Evolutionary conservation across 2,888 invertebrate genomes (phyloP), one percentile per base, ranked within the genome.

Genomic region (Hyposoter dolosus): DNA sequence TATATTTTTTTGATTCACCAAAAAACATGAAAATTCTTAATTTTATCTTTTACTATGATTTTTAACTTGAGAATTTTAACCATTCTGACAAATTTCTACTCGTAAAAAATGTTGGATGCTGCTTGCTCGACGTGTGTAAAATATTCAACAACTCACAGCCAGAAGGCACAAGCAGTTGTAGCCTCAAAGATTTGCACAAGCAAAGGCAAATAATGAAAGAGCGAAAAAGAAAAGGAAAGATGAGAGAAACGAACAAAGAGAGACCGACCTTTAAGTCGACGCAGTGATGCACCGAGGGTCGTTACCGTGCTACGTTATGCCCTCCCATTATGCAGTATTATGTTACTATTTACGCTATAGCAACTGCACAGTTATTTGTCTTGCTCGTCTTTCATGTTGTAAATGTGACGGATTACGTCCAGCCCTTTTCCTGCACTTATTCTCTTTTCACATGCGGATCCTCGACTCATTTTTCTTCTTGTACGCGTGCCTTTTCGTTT

Each of bases 301-400:
- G 90, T 91, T 91, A 90, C 88, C 82, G 85, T 86, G 89, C 86
- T 87, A 90, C 90, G 91, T 93, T 92, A 92, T 93, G 91, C 92
- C 88, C 50, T 23, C 75, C 91, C 91, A 93, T 93, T 93, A 93
- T 93, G 91, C 90, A 87, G 92, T 93, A 93, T 93, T 93, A 93
- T 91, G 92, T 93, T 93, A 93, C 93, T 92, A 93, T 93, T 93
- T 93, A 93, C 92, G 91, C 92, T 93, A 92, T 92, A 91, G 88
- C 89, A 89, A 88, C 89, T 87, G 87, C 87, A 90, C 90, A 91
- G 91, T 90, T 92, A 92, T 93, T 92, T 91, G 91, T 93, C 92
- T 92, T 91, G 89, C 90, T 92, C 89, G 88, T 88, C 88, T 90
- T 90, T 86, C 88, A 86, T 83, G 74, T 88, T 77, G 76, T 86